Evolutionary conservation across 92 coral and sea anemone species (phyloP).

Genomic region (Heliopora coerulea): DNA sequence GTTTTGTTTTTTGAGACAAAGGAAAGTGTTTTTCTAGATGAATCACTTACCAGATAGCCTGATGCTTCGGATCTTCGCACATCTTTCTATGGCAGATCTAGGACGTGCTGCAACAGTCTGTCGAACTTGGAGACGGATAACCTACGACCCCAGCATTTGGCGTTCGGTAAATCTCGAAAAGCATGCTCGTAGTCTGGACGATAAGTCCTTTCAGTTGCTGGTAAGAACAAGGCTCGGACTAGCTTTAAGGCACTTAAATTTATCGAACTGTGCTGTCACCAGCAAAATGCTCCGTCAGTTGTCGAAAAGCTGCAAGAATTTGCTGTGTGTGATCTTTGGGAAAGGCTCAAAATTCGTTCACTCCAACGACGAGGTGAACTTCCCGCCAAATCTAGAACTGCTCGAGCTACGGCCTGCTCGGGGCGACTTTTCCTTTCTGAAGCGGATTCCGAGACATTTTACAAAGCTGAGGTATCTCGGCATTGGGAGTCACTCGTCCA

Average conservation of each 20-base stretch:
- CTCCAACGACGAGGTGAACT: conserved; percentile 68
- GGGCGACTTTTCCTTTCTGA: conserved; percentile 88
- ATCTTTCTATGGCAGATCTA: conserved; percentile 70
- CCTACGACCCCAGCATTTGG: conserved; percentile 94
- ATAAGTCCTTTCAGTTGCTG: conserved; percentile 78
- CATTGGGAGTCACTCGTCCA: conserved; percentile 88
- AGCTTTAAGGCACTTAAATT: conserved; percentile 58
- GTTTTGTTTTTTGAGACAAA: conserved; percentile 8
- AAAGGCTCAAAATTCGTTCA: conserved; percentile 82
- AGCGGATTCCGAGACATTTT: conserved; percentile 86
- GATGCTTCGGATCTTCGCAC: conserved; percentile 83
- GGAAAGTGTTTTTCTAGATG: not conserved
- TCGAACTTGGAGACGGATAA: conserved; percentile 83
- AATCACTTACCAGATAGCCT: conserved; percentile 78
- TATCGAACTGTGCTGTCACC: conserved; percentile 81
- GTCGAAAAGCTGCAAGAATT: conserved; percentile 73
- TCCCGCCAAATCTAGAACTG: conserved; percentile 87
- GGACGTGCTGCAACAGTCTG: conserved; percentile 89
- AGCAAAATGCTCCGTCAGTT: conserved; percentile 78
- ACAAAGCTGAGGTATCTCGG: conserved; percentile 89
- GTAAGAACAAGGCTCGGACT: conserved; percentile 80
- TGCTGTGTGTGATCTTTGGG: conserved; percentile 82
- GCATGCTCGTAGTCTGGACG: conserved; percentile 73
- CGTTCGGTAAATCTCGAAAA: conserved; percentile 80
- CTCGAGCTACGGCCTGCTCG: conserved; percentile 90